Percentiles rank a stretch among this genome's conserved stretches.
phyloP scores from a whole-genome alignment of 2,113 vertebrate genomes.

The Antennarius striatus region DNA sequence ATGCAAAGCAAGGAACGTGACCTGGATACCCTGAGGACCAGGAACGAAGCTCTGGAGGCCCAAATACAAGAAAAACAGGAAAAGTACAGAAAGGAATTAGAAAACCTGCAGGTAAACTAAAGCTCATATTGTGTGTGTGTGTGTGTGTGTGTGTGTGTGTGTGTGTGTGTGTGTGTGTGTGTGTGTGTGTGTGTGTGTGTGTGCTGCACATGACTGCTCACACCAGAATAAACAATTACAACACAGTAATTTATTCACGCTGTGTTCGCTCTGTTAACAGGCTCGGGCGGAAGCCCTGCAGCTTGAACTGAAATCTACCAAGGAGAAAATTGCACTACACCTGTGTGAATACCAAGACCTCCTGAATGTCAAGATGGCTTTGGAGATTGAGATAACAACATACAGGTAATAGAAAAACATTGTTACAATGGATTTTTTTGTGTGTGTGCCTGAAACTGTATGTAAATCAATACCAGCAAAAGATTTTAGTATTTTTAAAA shows the following conservation, averaged over 20 bases:
- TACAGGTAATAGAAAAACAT: slow-evolving; percentile 69
- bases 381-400: slow-evolving; percentile 83
- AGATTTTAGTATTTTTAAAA: too few relatives aligned
- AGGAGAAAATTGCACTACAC: slow-evolving; percentile 78
- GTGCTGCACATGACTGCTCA: slow-evolving; percentile 16
- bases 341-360: slow-evolving; percentile 81
- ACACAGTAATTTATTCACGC: neutral
- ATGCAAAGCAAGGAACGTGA: slow-evolving; percentile 77
- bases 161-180: too few relatives aligned
- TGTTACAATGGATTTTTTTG: neutral
- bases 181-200: too few relatives aligned
- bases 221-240: slow-evolving; percentile 12
- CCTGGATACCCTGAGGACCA: slow-evolving; percentile 69
- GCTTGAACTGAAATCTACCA: slow-evolving; percentile 73
- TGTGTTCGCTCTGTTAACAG: slow-evolving; percentile 15
- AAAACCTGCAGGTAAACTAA: slow-evolving; percentile 64
- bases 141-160: neutral
- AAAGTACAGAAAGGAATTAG: slow-evolving; percentile 62
- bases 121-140: neutral
- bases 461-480: too few relatives aligned
- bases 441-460: neutral
- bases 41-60: slow-evolving; percentile 73
- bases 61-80: slow-evolving; percentile 72
- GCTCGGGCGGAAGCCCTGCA: slow-evolving; percentile 69
- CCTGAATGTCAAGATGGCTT: slow-evolving; percentile 81